Conservation (phyloP, 2,888 invertebrate genomes). For the Polydrusus tereticollis region DNA sequence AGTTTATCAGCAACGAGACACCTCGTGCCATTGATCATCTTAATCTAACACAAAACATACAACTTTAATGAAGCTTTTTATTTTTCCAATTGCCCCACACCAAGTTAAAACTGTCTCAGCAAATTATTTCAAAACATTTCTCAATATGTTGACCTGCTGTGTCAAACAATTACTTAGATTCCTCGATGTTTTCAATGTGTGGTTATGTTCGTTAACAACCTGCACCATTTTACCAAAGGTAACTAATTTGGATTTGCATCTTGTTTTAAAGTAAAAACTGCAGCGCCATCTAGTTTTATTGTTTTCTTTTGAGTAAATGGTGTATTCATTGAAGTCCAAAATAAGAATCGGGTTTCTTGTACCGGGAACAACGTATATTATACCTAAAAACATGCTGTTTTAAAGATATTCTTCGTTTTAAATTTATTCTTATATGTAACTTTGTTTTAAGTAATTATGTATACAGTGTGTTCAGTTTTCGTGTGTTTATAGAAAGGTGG, state of each 20-base stretch:
- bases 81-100: no score
- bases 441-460: no score
- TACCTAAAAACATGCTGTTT: no score
- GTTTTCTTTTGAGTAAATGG: slow-evolving; percentile 49
- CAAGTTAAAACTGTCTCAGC: background rate
- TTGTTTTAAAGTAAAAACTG: slow-evolving; percentile 50
- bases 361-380: slow-evolving; percentile 50
- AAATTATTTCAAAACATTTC: background rate
- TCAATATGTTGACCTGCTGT: slow-evolving; percentile 32
- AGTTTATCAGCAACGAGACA: no score
- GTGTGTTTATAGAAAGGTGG: no score
- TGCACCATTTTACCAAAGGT: slow-evolving; percentile 52
- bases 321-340: slow-evolving; percentile 51
- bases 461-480: no score
- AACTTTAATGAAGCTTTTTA: no score
- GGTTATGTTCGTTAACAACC: slow-evolving; percentile 54
- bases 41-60: no score
- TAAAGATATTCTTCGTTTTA: no score
- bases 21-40: no score
- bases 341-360: slow-evolving; percentile 52
- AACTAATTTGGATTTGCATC: slow-evolving; percentile 53
- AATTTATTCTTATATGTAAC: no score
- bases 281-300: slow-evolving; percentile 54
- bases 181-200: slow-evolving; percentile 34
- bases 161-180: slow-evolving; percentile 30